phyloP scores from a whole-genome alignment of 2,888 invertebrate species.

The Diogma glabrata region DNA sequence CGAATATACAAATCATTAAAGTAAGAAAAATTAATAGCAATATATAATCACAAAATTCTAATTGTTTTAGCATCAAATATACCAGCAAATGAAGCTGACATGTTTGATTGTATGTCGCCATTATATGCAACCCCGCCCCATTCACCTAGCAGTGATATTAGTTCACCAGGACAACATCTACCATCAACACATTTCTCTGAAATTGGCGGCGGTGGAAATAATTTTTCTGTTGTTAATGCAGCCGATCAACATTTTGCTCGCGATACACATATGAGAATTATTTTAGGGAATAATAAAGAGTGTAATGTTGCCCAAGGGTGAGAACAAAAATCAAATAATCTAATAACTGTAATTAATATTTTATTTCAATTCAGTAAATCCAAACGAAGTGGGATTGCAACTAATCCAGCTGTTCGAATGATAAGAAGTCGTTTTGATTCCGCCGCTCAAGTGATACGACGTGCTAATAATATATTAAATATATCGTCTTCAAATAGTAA shows the following conservation, averaged over 20 bases:
- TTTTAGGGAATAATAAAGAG: conserved; percentile 49
- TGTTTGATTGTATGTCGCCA: conserved; percentile 45
- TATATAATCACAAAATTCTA: no score
- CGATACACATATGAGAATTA: conserved; percentile 88
- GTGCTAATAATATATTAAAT: conserved; percentile 35
- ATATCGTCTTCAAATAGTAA: conserved; percentile 31
- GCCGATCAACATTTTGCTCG: conserved; percentile 75
- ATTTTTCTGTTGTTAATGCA: conserved; percentile 22
- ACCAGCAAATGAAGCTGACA: conserved; percentile 34
- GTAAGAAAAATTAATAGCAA: no score
- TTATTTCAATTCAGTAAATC: conserved; percentile 39
- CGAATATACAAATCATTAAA: no score
- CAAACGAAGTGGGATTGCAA: conserved; percentile 75
- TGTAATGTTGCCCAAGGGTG: conserved; percentile 34
- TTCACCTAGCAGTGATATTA: conserved; percentile 54
- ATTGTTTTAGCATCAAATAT: conserved; percentile 14
- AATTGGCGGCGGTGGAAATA: conserved; percentile 26
- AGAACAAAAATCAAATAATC: conserved; percentile 11
- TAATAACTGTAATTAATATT: neutral
- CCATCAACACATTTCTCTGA: conserved; percentile 35
- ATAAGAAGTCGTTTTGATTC: conserved; percentile 43
- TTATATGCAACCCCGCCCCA: conserved; percentile 73
- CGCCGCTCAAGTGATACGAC: conserved; percentile 36
- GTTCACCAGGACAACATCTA: conserved; percentile 37
- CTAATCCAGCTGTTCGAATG: conserved; percentile 73